A percentile compares a stretch with the other conserved stretches of the same genome.
Evolutionary conservation across 2,113 vertebrate genomes (phyloP).

Genomic region (Gopherus evgoodei): DNA sequence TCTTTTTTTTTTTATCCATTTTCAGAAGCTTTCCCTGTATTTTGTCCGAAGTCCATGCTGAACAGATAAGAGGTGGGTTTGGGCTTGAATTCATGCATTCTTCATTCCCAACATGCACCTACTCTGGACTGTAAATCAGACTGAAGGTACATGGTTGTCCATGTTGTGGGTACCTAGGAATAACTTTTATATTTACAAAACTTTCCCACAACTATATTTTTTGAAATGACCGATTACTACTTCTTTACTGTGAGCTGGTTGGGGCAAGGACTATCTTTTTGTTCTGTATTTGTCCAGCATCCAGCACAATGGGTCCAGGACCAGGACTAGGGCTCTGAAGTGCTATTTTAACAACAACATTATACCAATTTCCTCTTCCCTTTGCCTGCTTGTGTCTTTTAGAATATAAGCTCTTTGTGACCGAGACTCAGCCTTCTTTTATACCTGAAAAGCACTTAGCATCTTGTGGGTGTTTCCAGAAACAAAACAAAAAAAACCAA

Average conservation of each 20-base stretch:
- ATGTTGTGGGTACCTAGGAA: background rate
- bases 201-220: background rate
- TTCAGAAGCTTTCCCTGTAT: background rate
- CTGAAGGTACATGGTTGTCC: background rate
- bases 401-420: background rate
- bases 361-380: background rate
- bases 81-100: background rate
- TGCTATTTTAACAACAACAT: background rate
- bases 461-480: background rate
- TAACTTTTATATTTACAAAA: background rate
- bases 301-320: background rate
- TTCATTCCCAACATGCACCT: background rate
- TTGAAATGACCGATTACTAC: background rate
- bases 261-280: background rate
- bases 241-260: background rate
- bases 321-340: background rate
- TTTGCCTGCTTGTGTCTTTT: background rate
- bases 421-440: background rate
- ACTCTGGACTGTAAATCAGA: background rate
- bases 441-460: background rate
- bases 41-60: background rate
- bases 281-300: background rate
- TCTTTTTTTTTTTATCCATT: background rate
- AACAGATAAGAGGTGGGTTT: background rate
- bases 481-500: background rate